Evolutionary conservation across 2,113 vertebrate genomes (phyloP), one percentile per base, ranked within the genome.

Genomic region (Cyprinus carpio): DNA sequence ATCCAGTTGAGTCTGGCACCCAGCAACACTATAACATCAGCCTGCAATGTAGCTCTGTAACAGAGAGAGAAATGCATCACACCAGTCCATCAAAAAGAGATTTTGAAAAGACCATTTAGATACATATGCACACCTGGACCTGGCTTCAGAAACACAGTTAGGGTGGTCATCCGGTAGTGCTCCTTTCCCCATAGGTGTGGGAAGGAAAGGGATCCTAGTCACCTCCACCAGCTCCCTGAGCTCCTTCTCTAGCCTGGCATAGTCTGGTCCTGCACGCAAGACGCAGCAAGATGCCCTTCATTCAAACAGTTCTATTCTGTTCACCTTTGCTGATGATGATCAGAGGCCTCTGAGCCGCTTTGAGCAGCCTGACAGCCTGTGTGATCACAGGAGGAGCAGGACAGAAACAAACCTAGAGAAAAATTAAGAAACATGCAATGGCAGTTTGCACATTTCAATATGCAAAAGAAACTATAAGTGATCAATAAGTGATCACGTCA

Each of bases 1-100:
- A 99, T 99, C 98, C 98, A 99, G 77, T 99, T 99, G 76, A 99
- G 92, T 87, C 97, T 96, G 72, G 98, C 98, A 88, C 98, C 98
- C 83, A 99, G 89, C 86, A 99, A 93, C 87, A 99, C 82, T 65
- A 99, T 93, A 83, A 97, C 96, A 89, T 99, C 98, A 86, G 97
- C 96, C 90, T 95, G 92, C 23, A 95, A 95, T 86, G 99, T 93
- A 89, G 98, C 97, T 92, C 98, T 99, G 88, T 82, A 69, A 75
- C 10, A 82, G 1, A 82, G 4, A 49, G 11, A 84, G 12, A 69
- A 23, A 80, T 1, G 9, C 16, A 72, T 75, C 20, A 62, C 12
- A 37, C 2, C 69, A 25, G 8, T 60, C 18, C 7, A 25, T 40
- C 23, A 34, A 60, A 40, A 77, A 6, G 10, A 31, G 49, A 46